Base-by-base conservation (phyloP, 2,888 invertebrate genomes). In the Erebia palarica region DNA sequence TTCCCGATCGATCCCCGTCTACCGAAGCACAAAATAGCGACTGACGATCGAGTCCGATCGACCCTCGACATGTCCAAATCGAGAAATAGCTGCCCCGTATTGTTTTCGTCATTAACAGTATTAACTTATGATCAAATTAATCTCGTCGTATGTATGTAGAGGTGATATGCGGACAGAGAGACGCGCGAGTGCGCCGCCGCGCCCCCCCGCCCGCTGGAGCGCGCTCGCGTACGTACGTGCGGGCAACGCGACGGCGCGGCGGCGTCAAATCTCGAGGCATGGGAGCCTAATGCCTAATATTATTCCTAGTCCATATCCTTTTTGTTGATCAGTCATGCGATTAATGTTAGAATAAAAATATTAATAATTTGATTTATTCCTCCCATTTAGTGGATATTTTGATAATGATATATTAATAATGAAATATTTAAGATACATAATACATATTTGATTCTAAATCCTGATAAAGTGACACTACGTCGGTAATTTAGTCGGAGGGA, bases 381-480 rank as follows among this genome's bases (percentile, higher is more conserved):
- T 93, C 92, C 93, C 93, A 91, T 93, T 93, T 93, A 93, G 93
- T 92, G 93, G 93, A 93, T 93, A 93, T 93, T 93, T 93, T 93
- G 93, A 93, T 93, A 93, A 93, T 93, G 93, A 93, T 93, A 93
- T 93, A 93, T 93, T 91, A 93, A 91, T 93, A 93, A 91, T 91
- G 92, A 93, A 93, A 92, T 92, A 93, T 92, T 93, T 93, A 93
- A 93, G 93, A 92, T 92, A 92, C 93, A 93, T 93, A 92, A 93
- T 93, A 93, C 93, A 93, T 93, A 93, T 92, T 93, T 92, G 93
- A 93, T 93, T 93, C 92, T 93, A 93, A 93, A 93, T 93, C 93
- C 93, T 92, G 93, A 92, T 92, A 93, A 93, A 91, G 92, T 92
- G 92, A 92, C 92, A 93, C 92, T 92, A 93, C 88, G 88, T 93